Conservation (phyloP, 1,140 invertebrate species). For the Diorhabda sublineata region DNA sequence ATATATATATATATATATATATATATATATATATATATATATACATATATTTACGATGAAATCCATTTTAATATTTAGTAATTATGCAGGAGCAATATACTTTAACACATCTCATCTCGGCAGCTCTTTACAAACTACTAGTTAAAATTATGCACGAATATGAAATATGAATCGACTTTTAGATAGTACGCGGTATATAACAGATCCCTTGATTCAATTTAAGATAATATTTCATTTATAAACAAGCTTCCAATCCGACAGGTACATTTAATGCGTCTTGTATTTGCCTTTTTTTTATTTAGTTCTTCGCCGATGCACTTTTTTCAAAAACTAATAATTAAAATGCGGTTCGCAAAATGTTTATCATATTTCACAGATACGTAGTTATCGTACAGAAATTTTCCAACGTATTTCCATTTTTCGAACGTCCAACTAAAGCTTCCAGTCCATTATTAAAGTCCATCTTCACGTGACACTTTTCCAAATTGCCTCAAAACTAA, state of each 20-base stretch:
- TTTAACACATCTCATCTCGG: not conserved
- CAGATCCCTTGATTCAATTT: conserved; percentile 35
- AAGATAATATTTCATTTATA: conserved; percentile 37
- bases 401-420: too few species aligned
- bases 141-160: conserved; percentile 9
- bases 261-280: conserved; percentile 23
- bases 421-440: too few species aligned
- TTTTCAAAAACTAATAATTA: too few species aligned
- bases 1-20: too few species aligned
- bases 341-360: too few species aligned
- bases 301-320: not conserved
- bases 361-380: too few species aligned
- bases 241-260: conserved; percentile 33
- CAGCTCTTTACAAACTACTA: not conserved
- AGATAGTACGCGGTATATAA: conserved; percentile 14
- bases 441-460: too few species aligned
- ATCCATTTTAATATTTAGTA: not conserved
- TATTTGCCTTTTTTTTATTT: not conserved
- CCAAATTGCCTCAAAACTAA: too few species aligned
- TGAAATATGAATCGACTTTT: conserved; percentile 13
- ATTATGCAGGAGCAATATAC: conserved; percentile 6
- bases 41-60: too few species aligned
- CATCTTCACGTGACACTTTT: too few species aligned
- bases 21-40: too few species aligned
- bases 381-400: too few species aligned